A percentile compares a stretch with the other conserved stretches of the same genome.
Evolutionary conservation across 2,797 vertebrate genomes (phyloP).

Genomic region (Chlorospingus flavigularis): DNA sequence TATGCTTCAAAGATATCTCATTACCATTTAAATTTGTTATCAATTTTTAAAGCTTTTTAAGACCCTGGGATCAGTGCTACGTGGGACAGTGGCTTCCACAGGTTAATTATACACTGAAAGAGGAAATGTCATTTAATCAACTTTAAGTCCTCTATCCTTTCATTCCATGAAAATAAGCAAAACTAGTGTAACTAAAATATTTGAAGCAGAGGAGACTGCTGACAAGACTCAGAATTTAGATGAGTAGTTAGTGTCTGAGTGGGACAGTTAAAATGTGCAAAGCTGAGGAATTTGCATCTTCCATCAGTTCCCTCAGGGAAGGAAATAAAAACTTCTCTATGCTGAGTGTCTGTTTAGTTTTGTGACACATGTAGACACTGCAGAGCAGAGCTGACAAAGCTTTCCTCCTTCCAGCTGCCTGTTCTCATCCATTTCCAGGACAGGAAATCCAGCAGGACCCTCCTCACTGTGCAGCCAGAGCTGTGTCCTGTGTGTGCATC

Average conservation of each 20-base stretch:
- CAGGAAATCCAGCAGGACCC: neutral
- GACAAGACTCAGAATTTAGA: neutral
- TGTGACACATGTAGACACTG: neutral
- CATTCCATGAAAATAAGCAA: neutral
- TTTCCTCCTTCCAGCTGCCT: neutral
- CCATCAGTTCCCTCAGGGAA: neutral
- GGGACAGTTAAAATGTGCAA: neutral
- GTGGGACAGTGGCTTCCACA: neutral
- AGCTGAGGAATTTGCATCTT: neutral
- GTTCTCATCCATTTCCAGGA: neutral
- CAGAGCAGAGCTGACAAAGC: neutral
- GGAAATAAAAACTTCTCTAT: neutral
- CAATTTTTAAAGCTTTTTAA: slow-evolving; percentile 31
- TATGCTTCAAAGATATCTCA: neutral
- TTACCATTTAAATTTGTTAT: slow-evolving; percentile 39
- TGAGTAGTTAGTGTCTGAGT: neutral
- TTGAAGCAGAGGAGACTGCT: slow-evolving; percentile 31
- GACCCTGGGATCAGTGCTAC: neutral
- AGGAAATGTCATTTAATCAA: slow-evolving; percentile 17
- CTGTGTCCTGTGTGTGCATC: neutral
- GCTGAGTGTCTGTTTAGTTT: neutral
- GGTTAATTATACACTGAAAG: slow-evolving; percentile 7
- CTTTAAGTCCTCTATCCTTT: slow-evolving; percentile 12
- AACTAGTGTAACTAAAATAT: neutral
- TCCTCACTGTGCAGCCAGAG: neutral